Percentiles rank a stretch among this genome's conserved stretches.
phyloP scores from a whole-genome alignment of 2,113 vertebrate species.

The Mellivora capensis region DNA sequence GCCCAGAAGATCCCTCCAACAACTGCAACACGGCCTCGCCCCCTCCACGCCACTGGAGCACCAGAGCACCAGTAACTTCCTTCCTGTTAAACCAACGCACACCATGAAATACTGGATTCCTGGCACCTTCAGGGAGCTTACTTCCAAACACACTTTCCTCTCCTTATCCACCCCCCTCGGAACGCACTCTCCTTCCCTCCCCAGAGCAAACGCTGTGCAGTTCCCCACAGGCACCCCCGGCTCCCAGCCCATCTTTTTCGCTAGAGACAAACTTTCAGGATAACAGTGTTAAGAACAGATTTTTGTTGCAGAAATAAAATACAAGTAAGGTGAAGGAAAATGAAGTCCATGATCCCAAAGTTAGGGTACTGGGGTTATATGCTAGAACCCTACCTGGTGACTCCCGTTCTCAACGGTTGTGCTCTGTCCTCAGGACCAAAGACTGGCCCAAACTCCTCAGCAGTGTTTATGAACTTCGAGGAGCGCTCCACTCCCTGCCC shows the following conservation, averaged over 20 bases:
- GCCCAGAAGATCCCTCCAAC: neutral
- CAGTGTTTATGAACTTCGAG: neutral
- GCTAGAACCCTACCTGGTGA: neutral
- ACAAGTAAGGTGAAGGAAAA: neutral
- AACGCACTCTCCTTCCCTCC: too few species aligned
- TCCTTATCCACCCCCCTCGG: neutral
- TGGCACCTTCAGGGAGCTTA: neutral
- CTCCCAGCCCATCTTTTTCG: neutral
- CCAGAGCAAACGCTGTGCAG: too few species aligned
- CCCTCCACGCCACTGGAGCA: neutral
- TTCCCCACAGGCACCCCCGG: neutral
- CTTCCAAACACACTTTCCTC: neutral
- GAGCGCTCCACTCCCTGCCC: neutral
- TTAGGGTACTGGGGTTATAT: neutral
- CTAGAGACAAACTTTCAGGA: neutral
- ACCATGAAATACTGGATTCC: neutral
- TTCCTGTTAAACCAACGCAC: neutral
- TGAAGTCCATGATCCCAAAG: neutral
- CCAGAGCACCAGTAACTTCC: neutral
- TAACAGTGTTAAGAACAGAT: neutral
- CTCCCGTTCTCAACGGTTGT: neutral
- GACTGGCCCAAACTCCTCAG: neutral
- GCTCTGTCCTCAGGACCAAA: neutral
- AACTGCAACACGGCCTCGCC: neutral
- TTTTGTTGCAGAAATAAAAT: neutral